These are phyloP conservation scores for Malurus alboscapulatus DNA, from an alignment of 2,113 vertebrate genomes.

Conservation along the genomic window DNA sequence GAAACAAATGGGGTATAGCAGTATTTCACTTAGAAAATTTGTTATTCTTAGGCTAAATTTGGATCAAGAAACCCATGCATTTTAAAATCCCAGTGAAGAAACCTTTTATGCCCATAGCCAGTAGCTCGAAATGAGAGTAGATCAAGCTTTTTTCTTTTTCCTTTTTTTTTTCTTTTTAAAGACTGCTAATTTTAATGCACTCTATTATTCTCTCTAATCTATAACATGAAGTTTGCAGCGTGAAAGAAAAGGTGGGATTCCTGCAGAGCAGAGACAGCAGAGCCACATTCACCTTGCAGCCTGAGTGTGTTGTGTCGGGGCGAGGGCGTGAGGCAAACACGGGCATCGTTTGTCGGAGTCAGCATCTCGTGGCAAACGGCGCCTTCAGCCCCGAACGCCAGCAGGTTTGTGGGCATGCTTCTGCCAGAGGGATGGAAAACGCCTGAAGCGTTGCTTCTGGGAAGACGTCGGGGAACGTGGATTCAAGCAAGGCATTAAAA, in stretches of 20 bases:
- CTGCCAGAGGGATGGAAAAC: neutral
- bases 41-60: neutral
- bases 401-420: slow-evolving; percentile 28
- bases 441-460: neutral
- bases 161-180: neutral
- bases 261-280: neutral
- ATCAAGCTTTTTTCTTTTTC: neutral
- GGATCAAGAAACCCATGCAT: neutral
- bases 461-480: neutral
- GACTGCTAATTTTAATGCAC: neutral
- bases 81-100: neutral
- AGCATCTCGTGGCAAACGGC: neutral
- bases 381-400: neutral
- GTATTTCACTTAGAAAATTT: neutral
- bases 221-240: neutral
- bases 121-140: neutral
- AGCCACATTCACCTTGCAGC: neutral
- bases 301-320: slow-evolving; percentile 3
- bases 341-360: neutral
- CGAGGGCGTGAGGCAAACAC: neutral
- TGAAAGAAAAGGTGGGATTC: neutral
- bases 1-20: neutral
- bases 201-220: neutral
- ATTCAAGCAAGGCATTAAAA: neutral
- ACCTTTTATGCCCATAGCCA: slow-evolving; percentile 2